Base-by-base conservation (phyloP, 2,113 vertebrate genomes). In the Ptyas mucosa region DNA sequence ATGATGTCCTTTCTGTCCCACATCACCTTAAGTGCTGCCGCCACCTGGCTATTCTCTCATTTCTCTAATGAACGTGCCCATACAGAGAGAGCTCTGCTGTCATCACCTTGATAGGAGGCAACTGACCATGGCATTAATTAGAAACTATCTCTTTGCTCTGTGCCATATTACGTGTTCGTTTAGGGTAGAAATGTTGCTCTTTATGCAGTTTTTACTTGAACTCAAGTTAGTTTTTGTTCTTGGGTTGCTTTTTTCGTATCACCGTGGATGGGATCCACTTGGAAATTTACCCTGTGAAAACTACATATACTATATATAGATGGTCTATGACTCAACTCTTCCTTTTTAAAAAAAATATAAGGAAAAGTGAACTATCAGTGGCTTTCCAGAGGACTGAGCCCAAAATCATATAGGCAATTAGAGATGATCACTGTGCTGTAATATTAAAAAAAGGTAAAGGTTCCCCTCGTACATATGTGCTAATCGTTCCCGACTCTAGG, bases 21-120 rank as follows among this genome's bases (percentile, higher is more conserved):
- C 18, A 58, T 53, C 55, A 34, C 49, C 51, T 91, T 89, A 86
- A 93, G 55, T 52, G 43, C 4, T 90, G 51, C 87, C 85, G 14
- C 15, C 86, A 53, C 39, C 34, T 0, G 0, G 88, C 53, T 24
- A n/a, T 24, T 58, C 46, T 91, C 11, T 89, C 86, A 51, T 26
- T 81, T 81, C 75, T 9, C 26, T 81, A 92, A 61, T 43, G n/a
- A 92, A 57, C 34, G 46, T 10, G 39, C 29, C 26, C 29, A 24
- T 26, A 88, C 58, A 10, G 39, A 23, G 69, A 57, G 0, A 54
- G 7, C 14, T 53, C 26, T 7, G n/a, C 2, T 64, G 29, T 14
- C 26, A 64, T 89, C 49, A 43, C 85, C 29, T 24, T 86, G 69
- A 49, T 23, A 57, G 23, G 10, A 87, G 55, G 87, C 64, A 85